Percentiles rank a stretch among this genome's conserved stretches.
Evolutionary conservation across 2,888 invertebrate species (phyloP).

Genomic region (Stictocephala bisonia): DNA sequence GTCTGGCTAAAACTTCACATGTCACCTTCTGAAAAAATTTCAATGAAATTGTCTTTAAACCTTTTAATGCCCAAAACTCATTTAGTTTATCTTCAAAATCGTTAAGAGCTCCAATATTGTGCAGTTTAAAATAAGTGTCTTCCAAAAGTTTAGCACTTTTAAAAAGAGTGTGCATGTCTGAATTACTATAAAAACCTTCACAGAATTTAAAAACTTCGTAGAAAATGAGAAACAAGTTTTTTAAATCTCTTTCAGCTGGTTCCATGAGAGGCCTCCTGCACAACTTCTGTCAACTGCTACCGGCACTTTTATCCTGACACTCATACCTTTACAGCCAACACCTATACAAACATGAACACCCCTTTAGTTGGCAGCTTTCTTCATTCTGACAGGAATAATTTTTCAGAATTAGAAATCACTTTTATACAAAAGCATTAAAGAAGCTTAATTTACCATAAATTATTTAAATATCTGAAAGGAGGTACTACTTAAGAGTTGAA

Average conservation of each 20-base stretch:
- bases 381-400: too few relatives aligned
- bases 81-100: constrained; percentile 65
- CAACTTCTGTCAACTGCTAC: too few relatives aligned
- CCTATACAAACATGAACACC: constrained; percentile 12
- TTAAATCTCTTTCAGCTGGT: not conserved
- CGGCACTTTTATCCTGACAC: not conserved
- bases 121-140: constrained; percentile 29
- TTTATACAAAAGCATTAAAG: too few relatives aligned
- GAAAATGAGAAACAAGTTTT: constrained; percentile 3
- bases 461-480: too few relatives aligned
- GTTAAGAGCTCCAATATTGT: constrained; percentile 56
- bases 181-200: not conserved
- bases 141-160: constrained; percentile 29
- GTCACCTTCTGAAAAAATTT: constrained; percentile 64
- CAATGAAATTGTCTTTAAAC: constrained; percentile 53
- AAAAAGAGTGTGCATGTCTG: not conserved
- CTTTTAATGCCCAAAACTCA: constrained; percentile 64
- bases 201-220: constrained; percentile 3
- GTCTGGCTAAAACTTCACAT: constrained; percentile 66
- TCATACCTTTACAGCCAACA: not conserved
- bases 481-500: too few relatives aligned
- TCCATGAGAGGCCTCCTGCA: not conserved
- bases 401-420: too few relatives aligned
- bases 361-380: too few relatives aligned
- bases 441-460: too few relatives aligned